phyloP scores from a whole-genome alignment of 2,888 invertebrate species.

The Archaeoteleia sp. region DNA sequence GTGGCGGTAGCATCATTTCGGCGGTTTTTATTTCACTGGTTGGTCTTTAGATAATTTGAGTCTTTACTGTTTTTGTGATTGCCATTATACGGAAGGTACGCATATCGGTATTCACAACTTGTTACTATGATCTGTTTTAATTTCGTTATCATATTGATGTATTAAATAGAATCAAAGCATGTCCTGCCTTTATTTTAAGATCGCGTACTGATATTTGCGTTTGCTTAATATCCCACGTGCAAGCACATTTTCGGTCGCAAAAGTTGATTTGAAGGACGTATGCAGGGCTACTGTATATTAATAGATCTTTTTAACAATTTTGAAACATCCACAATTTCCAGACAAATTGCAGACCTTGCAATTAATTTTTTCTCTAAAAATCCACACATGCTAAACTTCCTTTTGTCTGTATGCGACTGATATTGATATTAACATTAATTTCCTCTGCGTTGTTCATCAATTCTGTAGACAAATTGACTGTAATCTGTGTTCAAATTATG shows the following conservation, averaged over 20 bases:
- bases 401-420: too few relatives aligned
- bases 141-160: not conserved
- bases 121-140: not conserved
- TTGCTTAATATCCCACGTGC: slow-evolving; percentile 15
- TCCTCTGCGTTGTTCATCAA: too few relatives aligned
- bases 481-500: too few relatives aligned
- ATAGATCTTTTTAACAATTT: too few relatives aligned
- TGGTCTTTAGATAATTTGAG: slow-evolving; percentile 29
- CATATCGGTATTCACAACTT: not conserved
- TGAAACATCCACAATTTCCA: too few relatives aligned
- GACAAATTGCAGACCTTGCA: too few relatives aligned
- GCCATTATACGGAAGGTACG: slow-evolving; percentile 18
- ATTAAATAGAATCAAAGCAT: slow-evolving; percentile 5
- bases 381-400: too few relatives aligned
- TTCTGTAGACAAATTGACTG: too few relatives aligned
- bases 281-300: too few relatives aligned
- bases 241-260: slow-evolving; percentile 17
- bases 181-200: not conserved
- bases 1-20: slow-evolving; percentile 34
- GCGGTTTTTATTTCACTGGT: slow-evolving; percentile 37
- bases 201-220: slow-evolving; percentile 1
- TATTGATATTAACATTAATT: too few relatives aligned
- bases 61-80: slow-evolving; percentile 11
- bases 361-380: too few relatives aligned
- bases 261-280: not conserved